Base-by-base conservation (phyloP, 1,140 invertebrate species). In the Pectinophora gossypiella region DNA sequence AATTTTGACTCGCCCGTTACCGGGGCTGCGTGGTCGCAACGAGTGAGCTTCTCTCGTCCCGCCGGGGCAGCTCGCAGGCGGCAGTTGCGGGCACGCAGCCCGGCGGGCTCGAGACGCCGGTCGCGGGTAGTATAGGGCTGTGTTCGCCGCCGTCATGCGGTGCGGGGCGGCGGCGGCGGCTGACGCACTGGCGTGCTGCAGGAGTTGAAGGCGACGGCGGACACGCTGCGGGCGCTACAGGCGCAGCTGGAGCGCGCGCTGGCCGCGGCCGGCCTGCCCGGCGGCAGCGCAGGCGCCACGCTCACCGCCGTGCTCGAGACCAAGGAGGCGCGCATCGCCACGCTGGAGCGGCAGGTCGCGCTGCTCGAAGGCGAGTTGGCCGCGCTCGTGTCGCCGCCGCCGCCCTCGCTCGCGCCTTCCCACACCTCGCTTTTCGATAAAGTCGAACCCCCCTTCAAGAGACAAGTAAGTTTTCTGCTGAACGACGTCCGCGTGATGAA, bases 321-420 rank as follows among this genome's bases (percentile, higher is more conserved):
- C 44, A 94, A 96, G 91, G 94, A 96, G 85, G 94, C 94, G 56
- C 90, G 95, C 71, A 96, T 96, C 82, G 90, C 92, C 62, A 94
- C 93, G 45, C 89, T 97, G 82, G 95, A 97, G 90, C 93, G 93
- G 65, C 94, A 96, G 78, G 91, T 97, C 54, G 90, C 90, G 51
- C 84, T 94, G 65, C 89, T 96, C 68, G 92, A 94, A 80, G 77
- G 88, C 67, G 93, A 94, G 85, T 73, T 94, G 73, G 90, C 92
- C 65, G 89, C 92, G 64, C 71, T 90, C 91, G 71, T 90, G 87
- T 72, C 89, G 84, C 89, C 58, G 76, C 84, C 68, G 85, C 86
- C 72, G 82, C 88, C 75, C 76, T 89, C 71, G 54, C 81, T 71
- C 81, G 89, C 84, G 64, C 80, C 68, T 82, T 89, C 76, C 76